A percentile compares a stretch with the other conserved stretches of the same genome.
These are phyloP conservation scores for Geococcyx californianus DNA, from an alignment of 2,113 vertebrate species.

Conservation along the genomic window DNA sequence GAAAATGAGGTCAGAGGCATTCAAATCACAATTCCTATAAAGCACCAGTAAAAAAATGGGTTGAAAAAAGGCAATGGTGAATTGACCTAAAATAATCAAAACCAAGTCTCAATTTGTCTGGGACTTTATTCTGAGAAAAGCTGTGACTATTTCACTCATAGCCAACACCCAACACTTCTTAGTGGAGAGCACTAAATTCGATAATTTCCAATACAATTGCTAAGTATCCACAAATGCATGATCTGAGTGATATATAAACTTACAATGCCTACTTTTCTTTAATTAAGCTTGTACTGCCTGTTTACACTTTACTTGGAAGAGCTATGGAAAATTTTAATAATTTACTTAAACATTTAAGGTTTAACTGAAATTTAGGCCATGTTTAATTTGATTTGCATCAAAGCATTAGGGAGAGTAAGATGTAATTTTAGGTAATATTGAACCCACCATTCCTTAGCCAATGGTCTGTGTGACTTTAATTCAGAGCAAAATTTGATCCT, in stretches of 20 bases:
- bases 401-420: background rate
- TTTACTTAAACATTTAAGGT: background rate
- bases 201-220: background rate
- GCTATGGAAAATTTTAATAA: background rate
- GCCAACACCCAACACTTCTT: background rate
- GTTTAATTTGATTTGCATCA: background rate
- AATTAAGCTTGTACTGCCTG: background rate
- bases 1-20: background rate
- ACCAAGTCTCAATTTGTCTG: background rate
- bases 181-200: background rate
- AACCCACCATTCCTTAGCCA: background rate
- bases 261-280: background rate
- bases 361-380: background rate
- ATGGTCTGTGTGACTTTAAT: background rate
- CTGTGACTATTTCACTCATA: background rate
- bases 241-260: background rate
- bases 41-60: background rate
- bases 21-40: background rate
- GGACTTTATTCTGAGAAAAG: background rate
- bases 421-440: background rate
- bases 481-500: background rate
- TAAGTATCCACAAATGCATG: background rate
- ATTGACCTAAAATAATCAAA: background rate
- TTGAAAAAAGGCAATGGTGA: background rate
- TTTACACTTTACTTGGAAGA: background rate